Base-by-base conservation (phyloP, 2,888 invertebrate species). In the Meteorus colon region DNA sequence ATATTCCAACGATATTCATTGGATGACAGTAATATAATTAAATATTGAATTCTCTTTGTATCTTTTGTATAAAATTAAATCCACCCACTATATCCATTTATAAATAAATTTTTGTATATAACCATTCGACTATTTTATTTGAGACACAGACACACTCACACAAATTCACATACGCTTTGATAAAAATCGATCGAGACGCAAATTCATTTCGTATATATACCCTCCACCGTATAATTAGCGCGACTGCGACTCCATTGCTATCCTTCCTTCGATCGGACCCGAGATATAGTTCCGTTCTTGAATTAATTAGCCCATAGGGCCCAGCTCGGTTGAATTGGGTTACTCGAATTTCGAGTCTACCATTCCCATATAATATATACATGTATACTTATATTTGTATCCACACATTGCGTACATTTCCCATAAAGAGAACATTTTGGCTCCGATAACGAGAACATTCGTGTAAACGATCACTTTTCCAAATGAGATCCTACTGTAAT, bases 141-240 rank as follows among this genome's bases (percentile, higher is more conserved):
- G 6, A 55, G 19, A 4, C 48, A n/a, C 48, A 16, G n/a, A n/a
- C 48, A n/a, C n/a, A 16, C 45, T 10, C 45, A 14, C 45, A n/a
- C 24, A n/a, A 19, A 51, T 37, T 24, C 41, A 68, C 48, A 51
- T 29, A 48, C 12, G 55, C 24, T 31, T 10, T 60, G 70, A 70
- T 70, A 70, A 70, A 59, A 70, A 60, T 70, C 60, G 70, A 60
- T 41, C 70, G 71, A 60, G 60, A 67, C 72, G 71, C 73, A 75
- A 77, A 72, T 72, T 77, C 71, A 71, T 75, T 68, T 77, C 62
- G 69, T 59, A 74, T 55, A 55, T 19, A 55, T 55, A 19, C 55
- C 24, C 45, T 63, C 69, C 60, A 74, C 74, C 68, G 77, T 75
- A 75, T 77, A 77, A 77, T 77, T 77, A 77, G 77, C 75, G 73